Evolutionary conservation across 2,113 vertebrate genomes (phyloP).

Genomic region (Chaetorhynchus papuensis): DNA sequence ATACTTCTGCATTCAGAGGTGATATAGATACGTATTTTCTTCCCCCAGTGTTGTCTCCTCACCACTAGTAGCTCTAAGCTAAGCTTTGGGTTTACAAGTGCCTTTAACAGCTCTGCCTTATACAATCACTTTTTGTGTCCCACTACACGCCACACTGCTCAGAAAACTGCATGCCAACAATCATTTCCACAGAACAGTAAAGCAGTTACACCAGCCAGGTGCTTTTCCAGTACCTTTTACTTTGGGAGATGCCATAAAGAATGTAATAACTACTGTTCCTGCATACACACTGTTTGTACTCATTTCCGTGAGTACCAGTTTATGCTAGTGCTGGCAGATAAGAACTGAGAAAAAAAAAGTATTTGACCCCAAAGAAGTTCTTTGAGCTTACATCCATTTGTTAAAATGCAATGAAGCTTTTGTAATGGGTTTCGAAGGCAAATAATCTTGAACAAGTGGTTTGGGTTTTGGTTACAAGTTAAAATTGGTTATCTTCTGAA

Average conservation of each 20-base stretch:
- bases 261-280: not conserved
- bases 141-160: not conserved
- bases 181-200: not conserved
- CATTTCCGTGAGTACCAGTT: not conserved
- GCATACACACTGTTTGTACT: not conserved
- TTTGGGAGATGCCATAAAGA: not conserved
- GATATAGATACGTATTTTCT: not conserved
- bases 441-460: not conserved
- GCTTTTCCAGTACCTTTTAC: not conserved
- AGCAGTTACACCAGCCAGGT: not conserved
- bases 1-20: not conserved
- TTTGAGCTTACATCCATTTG: not conserved
- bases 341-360: not conserved
- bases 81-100: not conserved
- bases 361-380: not conserved
- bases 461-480: not conserved
- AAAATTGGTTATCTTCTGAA: not conserved
- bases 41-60: not conserved
- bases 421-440: not conserved
- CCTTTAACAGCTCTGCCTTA: not conserved
- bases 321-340: not conserved
- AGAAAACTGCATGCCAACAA: not conserved
- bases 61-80: not conserved
- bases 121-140: not conserved
- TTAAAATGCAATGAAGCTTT: not conserved